A percentile compares a stretch with the other conserved stretches of the same genome.
These are phyloP conservation scores for Pocillopora damicornis DNA, from an alignment of 64 coral and sea anemone genomes.

Conservation along the genomic window DNA sequence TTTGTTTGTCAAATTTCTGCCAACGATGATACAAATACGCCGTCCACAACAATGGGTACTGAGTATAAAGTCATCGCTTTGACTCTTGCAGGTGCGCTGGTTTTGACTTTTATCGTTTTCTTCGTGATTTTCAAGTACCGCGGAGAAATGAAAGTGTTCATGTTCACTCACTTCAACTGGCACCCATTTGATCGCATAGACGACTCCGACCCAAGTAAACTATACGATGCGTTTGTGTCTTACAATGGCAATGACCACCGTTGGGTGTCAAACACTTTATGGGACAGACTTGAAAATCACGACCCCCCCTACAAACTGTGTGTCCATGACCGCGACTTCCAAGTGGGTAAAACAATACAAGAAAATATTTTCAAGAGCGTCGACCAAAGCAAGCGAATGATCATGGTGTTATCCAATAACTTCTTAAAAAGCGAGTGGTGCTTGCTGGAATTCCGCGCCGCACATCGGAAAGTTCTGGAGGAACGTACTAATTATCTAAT, in stretches of 20 bases:
- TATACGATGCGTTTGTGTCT: slow-evolving; percentile 77
- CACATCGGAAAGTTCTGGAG: slow-evolving; percentile 74
- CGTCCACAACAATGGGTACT: not conserved
- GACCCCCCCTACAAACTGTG: slow-evolving; percentile 73
- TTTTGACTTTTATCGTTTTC: slow-evolving; percentile 4
- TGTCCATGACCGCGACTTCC: slow-evolving; percentile 66
- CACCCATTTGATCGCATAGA: slow-evolving; percentile 76
- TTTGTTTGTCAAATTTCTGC: slow-evolving; percentile 49
- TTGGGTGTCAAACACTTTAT: slow-evolving; percentile 59
- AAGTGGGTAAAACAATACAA: slow-evolving; percentile 49
- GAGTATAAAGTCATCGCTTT: not conserved
- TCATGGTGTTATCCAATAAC: slow-evolving; percentile 63
- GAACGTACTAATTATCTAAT: slow-evolving; percentile 76
- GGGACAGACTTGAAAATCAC: slow-evolving; percentile 42
- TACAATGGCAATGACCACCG: slow-evolving; percentile 57
- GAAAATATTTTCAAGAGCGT: slow-evolving; percentile 74
- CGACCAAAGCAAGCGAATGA: slow-evolving; percentile 55
- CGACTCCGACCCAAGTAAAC: slow-evolving; percentile 63
- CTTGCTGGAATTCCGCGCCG: slow-evolving; percentile 84
- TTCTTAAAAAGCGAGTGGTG: slow-evolving; percentile 90
- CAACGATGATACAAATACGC: not conserved
- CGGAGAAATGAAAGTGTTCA: slow-evolving; percentile 63
- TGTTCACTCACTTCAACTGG: slow-evolving; percentile 72
- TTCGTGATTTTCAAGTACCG: slow-evolving; percentile 32
- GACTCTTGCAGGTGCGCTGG: slow-evolving; percentile 18